Conservation (phyloP, 2,888 invertebrate genomes). For the Penaeus monodon region DNA sequence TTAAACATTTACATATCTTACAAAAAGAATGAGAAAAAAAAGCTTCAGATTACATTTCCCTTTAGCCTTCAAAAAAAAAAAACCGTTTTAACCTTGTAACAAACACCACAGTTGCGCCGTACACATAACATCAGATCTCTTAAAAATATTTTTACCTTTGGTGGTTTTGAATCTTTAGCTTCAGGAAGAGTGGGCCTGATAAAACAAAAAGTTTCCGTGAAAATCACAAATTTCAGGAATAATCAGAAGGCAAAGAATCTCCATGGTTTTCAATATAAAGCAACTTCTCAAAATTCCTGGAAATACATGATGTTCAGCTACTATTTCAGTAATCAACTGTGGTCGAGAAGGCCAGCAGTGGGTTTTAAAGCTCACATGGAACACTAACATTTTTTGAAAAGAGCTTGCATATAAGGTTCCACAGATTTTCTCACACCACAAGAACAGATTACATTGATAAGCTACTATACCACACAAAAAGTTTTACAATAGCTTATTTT, state of each 20-base stretch:
- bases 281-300: neutral
- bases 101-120: slow-evolving; percentile 43
- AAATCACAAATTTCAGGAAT: neutral
- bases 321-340: neutral
- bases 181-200: slow-evolving; percentile 29
- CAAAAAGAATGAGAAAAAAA: slow-evolving; percentile 7
- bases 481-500: slow-evolving; percentile 54
- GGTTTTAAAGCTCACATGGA: slow-evolving; percentile 4
- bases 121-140: slow-evolving; percentile 59
- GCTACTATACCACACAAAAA: slow-evolving; percentile 51
- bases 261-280: neutral
- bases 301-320: slow-evolving; percentile 14
- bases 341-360: slow-evolving; percentile 3
- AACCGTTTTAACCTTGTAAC: slow-evolving; percentile 47
- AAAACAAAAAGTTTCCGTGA: neutral
- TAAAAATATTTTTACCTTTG: slow-evolving; percentile 57
- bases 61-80: neutral
- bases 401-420: slow-evolving; percentile 7
- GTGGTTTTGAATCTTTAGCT: slow-evolving; percentile 56
- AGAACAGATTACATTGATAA: slow-evolving; percentile 46
- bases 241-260: neutral
- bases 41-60: slow-evolving; percentile 1
- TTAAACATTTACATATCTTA: slow-evolving; percentile 6
- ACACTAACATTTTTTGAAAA: slow-evolving; percentile 14
- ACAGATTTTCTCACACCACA: slow-evolving; percentile 56